phyloP scores from a whole-genome alignment of 1,140 invertebrate species.

The Leptoteleia sp. region DNA sequence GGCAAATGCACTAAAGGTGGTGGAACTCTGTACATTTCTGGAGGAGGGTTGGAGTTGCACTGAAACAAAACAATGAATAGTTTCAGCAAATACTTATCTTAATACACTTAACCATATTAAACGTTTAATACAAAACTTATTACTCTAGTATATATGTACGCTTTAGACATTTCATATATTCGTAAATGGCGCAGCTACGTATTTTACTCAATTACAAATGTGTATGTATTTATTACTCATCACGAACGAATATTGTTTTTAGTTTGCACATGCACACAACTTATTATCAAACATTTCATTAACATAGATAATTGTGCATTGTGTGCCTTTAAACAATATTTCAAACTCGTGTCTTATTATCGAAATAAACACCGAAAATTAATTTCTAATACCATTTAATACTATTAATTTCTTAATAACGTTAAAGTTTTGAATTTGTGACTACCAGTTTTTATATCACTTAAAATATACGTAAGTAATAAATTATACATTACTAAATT shows the following conservation, averaged over 20 bases:
- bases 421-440: too few species aligned
- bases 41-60: not conserved
- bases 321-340: too few species aligned
- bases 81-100: not conserved
- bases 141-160: slow-evolving; percentile 1
- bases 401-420: too few species aligned
- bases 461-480: too few species aligned
- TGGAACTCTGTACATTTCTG: slow-evolving; percentile 4
- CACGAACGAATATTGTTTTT: not conserved
- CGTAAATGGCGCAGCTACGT: not conserved
- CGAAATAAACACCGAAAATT: too few species aligned
- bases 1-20: slow-evolving; percentile 7
- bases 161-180: not conserved
- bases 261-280: not conserved
- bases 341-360: too few species aligned
- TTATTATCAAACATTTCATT: not conserved
- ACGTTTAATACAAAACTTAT: not conserved
- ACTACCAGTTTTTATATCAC: too few species aligned
- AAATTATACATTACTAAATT: too few species aligned
- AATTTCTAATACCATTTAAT: too few species aligned
- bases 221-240: not conserved
- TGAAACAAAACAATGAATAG: not conserved
- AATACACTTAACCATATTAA: too few species aligned
- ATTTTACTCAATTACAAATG: not conserved
- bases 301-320: slow-evolving; percentile 35